Base-by-base conservation (phyloP, 2,113 vertebrate species). In the Enhydra lutris region DNA sequence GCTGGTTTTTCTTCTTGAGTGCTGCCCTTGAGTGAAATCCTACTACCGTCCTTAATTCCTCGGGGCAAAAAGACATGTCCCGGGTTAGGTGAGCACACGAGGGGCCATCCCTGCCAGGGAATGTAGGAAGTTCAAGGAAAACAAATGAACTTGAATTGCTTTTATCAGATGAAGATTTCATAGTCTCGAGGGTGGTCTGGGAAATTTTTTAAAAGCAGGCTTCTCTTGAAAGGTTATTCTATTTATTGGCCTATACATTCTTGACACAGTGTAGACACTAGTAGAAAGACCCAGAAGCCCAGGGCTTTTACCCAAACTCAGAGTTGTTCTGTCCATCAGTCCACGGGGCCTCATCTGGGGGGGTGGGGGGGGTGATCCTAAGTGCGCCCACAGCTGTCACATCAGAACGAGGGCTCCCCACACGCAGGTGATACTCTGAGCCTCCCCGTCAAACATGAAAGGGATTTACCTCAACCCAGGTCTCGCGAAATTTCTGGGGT, bases 321-420 rank as follows among this genome's bases (percentile, higher is more conserved):
- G 50, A 34, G 15, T 59, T 57, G 61, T 5, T 85, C 80, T 34
- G 39, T 42, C 47, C 45, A 26, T 17, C 45, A 14, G 81, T 31
- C 81, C 63, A 26, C 12, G 0, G 55, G 86, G 61, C 55, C 26
- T 15, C 2, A 0, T 86, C 34, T 4, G 4, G 71, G 42, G 3
- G 3, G 7, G 3, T n/a, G n/a, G 0, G 7, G 14, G 2, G 1
- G 13, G 1, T 1, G 7, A 31, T 7, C 20, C 83, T 31, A 5
- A 29, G 4, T 7, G 2, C 29, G 39, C 84, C 8, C 20, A 15
- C 7, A 0, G 52, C 1, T 8, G 21, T 74, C 4, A 57, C 3
- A 26, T 3, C 89, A 1, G 17, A 26, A n/a, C 8, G 0, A 4
- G 1, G 3, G 67, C 15, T 5, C 34, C 67, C 20, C 47, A 21